phyloP scores from a whole-genome alignment of 1,140 invertebrate genomes.

The Lasioglossum baleicum region DNA sequence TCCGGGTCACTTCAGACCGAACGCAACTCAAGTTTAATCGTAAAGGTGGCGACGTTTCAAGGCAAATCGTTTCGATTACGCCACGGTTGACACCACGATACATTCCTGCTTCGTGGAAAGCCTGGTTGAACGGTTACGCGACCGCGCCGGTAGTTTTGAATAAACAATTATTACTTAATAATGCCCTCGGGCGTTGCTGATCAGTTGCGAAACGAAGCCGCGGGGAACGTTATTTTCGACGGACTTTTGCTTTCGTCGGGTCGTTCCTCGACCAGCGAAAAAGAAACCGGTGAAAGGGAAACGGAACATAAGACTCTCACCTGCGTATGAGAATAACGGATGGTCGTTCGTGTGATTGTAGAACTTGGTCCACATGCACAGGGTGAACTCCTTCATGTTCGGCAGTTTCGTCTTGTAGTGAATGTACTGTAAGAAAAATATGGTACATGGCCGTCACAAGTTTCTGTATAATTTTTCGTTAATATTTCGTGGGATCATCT shows the following conservation, averaged over 20 bases:
- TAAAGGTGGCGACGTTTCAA: too few species aligned
- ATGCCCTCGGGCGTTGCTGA: not conserved
- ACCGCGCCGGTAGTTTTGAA: not conserved
- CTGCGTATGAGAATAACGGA: slow-evolving; percentile 89
- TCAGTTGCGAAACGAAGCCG: not conserved
- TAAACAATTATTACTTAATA: not conserved
- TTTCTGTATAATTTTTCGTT: too few species aligned
- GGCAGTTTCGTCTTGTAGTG: slow-evolving; percentile 86
- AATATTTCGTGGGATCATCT: too few species aligned
- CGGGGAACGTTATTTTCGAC: not conserved
- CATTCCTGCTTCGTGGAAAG: not conserved
- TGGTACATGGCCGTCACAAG: too few species aligned
- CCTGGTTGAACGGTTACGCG: not conserved
- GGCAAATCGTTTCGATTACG: too few species aligned
- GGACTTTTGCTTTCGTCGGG: slow-evolving; percentile 48
- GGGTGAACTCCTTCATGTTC: slow-evolving; percentile 88
- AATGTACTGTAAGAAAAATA: slow-evolving; percentile 76
- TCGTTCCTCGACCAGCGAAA: not conserved
- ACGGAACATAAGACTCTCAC: slow-evolving; percentile 79
- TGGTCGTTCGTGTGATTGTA: slow-evolving; percentile 89
- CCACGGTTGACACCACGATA: too few species aligned
- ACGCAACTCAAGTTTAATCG: too few species aligned
- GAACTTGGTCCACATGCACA: slow-evolving; percentile 90
- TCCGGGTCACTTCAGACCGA: not conserved
- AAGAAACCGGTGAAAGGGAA: slow-evolving; percentile 42